Conservation (phyloP, 1,140 invertebrate species). For the Hirudo medicinalis region DNA sequence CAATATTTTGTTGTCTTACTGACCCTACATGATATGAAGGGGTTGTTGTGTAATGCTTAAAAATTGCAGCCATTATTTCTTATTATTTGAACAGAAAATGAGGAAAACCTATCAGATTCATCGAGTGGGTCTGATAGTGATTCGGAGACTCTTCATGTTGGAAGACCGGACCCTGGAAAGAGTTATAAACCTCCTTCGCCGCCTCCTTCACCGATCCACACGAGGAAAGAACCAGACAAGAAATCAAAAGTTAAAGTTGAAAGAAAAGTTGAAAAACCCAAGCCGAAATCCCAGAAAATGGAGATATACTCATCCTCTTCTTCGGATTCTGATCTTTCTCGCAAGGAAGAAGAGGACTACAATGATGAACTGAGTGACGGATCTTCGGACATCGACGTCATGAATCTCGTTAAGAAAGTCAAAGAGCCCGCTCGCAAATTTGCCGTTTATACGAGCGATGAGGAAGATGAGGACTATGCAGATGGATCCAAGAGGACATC, state of each 20-base stretch:
- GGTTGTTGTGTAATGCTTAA: too few species aligned
- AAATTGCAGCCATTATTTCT: too few species aligned
- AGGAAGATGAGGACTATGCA: conserved; percentile 15
- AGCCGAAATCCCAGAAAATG: neutral
- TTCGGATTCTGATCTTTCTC: neutral
- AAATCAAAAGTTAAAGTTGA: neutral
- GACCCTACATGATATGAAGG: too few species aligned
- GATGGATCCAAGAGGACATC: neutral
- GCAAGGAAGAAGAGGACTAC: conserved; percentile 22
- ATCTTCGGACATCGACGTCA: conserved; percentile 26
- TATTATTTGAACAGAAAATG: conserved; percentile 7
- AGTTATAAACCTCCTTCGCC: neutral
- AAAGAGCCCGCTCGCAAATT: neutral
- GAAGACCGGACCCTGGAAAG: neutral
- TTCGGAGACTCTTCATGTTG: too few species aligned
- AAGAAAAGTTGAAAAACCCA: neutral
- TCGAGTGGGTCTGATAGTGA: too few species aligned
- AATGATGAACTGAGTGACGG: conserved; percentile 25
- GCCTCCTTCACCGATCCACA: neutral
- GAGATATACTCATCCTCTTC: neutral
- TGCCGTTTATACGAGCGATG: conserved; percentile 3
- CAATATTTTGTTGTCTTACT: too few species aligned
- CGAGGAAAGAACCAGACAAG: neutral
- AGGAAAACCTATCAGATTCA: neutral
- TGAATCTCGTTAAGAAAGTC: neutral